phyloP scores from a whole-genome alignment of 2,888 invertebrate genomes.

The Phengaris alcon region DNA sequence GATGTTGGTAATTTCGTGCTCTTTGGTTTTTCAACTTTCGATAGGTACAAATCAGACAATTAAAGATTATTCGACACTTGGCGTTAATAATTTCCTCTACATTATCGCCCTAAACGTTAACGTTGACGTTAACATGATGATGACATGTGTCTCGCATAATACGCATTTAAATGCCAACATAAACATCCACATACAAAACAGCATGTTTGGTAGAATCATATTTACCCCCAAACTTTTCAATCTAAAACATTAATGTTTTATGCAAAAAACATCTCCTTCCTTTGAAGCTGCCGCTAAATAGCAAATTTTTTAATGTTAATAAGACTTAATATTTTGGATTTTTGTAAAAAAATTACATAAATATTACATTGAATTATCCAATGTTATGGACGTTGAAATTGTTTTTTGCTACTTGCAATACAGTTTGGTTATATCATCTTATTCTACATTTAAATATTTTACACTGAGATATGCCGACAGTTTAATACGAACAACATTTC shows the following conservation, averaged over 20 bases:
- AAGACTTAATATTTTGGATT: not conserved
- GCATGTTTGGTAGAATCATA: not conserved
- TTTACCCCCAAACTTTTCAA: not conserved
- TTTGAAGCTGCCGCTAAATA: not conserved
- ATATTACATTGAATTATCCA: not conserved
- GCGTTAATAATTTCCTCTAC: slow-evolving; percentile 49
- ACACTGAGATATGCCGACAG: slow-evolving; percentile 11
- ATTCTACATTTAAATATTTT: slow-evolving; percentile 20
- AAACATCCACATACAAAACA: not conserved
- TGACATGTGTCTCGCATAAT: slow-evolving; percentile 2
- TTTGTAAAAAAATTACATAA: not conserved
- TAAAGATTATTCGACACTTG: slow-evolving; percentile 56
- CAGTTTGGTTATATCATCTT: not conserved
- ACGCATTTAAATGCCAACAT: slow-evolving; percentile 22
- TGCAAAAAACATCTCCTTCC: not conserved
- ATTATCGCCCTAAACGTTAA: not conserved
- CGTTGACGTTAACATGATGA: no score
- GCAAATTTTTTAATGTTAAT: not conserved
- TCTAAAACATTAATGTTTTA: not conserved
- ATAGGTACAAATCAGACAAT: slow-evolving; percentile 32
- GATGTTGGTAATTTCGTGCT: slow-evolving; percentile 9
- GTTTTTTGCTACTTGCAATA: not conserved
- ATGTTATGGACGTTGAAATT: not conserved
- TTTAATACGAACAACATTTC: not conserved
- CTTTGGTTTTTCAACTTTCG: slow-evolving; percentile 28